Conservation (phyloP, 2,888 invertebrate species). For the Mellilla xanthometata region DNA sequence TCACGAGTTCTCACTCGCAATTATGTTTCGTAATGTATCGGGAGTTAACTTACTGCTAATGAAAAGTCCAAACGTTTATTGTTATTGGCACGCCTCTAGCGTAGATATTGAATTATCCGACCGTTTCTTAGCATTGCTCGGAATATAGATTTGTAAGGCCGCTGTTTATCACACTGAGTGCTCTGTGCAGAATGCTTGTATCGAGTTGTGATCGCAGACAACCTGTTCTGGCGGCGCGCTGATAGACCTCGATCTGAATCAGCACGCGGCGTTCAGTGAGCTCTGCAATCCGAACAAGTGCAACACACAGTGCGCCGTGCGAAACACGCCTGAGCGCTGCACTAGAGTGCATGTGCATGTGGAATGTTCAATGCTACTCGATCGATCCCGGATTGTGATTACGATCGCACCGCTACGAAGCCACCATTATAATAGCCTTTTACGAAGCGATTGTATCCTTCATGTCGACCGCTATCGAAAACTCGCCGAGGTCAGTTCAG, state of each 20-base stretch:
- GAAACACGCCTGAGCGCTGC: no score
- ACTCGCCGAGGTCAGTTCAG: constrained; percentile 62
- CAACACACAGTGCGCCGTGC: constrained; percentile 48
- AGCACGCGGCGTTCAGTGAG: constrained; percentile 63
- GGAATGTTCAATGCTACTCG: not conserved
- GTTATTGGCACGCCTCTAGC: constrained; percentile 54
- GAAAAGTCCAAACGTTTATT: constrained; percentile 63
- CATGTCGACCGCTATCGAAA: constrained; percentile 63
- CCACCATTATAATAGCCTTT: constrained; percentile 63
- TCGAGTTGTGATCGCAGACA: constrained; percentile 46
- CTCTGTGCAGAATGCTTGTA: constrained; percentile 44
- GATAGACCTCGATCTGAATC: constrained; percentile 72
- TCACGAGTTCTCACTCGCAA: constrained; percentile 39
- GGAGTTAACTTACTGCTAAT: constrained; percentile 71
- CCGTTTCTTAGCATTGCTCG: constrained; percentile 21
- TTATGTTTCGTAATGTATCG: constrained; percentile 46
- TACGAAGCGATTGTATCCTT: constrained; percentile 64
- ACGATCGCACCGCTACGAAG: constrained; percentile 56
- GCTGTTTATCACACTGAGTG: constrained; percentile 10
- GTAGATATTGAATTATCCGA: constrained; percentile 44
- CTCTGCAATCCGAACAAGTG: constrained; percentile 53
- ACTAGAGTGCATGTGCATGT: no score
- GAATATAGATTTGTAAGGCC: constrained; percentile 14
- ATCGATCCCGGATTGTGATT: constrained; percentile 41
- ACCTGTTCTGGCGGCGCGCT: constrained; percentile 42